These are phyloP conservation scores for Plectrocnemia conspersa DNA, from an alignment of 1,140 invertebrate species.

Conservation along the genomic window DNA sequence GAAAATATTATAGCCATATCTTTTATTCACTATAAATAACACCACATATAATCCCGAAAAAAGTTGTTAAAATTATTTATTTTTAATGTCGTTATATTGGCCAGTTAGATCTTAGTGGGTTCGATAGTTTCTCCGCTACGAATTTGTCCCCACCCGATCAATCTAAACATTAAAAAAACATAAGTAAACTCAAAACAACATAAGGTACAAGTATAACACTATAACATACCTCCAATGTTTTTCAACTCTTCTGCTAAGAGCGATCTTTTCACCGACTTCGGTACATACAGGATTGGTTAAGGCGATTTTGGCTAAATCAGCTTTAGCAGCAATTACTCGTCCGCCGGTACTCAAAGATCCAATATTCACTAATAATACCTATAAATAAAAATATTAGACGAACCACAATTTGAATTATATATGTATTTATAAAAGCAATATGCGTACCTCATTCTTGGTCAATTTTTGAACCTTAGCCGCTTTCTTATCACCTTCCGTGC, in stretches of 20 bases:
- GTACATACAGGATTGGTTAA: constrained; percentile 98
- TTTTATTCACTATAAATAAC: constrained; percentile 34
- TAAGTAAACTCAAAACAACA: constrained; percentile 2
- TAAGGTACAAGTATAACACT: not conserved
- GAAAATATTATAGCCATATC: no score
- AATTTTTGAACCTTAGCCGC: constrained; percentile 94
- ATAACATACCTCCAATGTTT: constrained; percentile 93
- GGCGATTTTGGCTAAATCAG: constrained; percentile 96
- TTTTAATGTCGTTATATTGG: constrained; percentile 27
- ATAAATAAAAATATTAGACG: constrained; percentile 25
- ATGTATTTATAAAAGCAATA: not conserved
- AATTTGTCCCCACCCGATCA: constrained; percentile 97
- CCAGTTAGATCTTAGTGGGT: constrained; percentile 51
- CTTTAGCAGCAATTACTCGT: constrained; percentile 90
- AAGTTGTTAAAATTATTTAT: constrained; percentile 28
- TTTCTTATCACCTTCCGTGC: constrained; percentile 98
- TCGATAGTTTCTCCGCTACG: constrained; percentile 86
- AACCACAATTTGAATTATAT: not conserved
- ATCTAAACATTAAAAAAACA: constrained; percentile 52
- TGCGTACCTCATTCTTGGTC: constrained; percentile 71
- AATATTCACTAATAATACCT: constrained; percentile 95
- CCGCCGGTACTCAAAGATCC: constrained; percentile 98
- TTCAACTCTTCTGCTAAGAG: constrained; percentile 93
- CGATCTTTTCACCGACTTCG: constrained; percentile 97
- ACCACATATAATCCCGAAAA: constrained; percentile 12